phyloP scores from a whole-genome alignment of 2,888 invertebrate species.

The Masnerella sp. region DNA sequence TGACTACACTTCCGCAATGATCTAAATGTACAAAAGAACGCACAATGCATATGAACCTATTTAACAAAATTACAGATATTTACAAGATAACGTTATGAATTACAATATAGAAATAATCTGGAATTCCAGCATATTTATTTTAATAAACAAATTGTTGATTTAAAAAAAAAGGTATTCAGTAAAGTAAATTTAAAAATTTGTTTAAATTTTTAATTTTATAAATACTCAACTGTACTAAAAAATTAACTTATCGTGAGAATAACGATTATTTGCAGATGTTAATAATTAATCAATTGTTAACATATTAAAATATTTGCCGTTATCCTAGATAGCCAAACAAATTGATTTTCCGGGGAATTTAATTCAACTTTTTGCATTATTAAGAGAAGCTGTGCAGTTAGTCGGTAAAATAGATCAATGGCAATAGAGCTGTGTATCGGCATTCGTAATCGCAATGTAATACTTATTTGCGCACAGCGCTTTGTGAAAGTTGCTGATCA shows the following conservation, averaged over 20 bases:
- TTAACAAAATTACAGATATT: not conserved
- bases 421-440: slow-evolving; percentile 42
- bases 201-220: too few relatives aligned
- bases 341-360: slow-evolving; percentile 65
- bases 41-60: too few relatives aligned
- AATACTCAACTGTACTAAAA: not conserved
- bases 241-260: not conserved
- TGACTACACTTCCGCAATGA: slow-evolving; percentile 28
- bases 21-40: slow-evolving; percentile 3
- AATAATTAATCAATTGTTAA: slow-evolving; percentile 71
- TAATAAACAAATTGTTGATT: too few relatives aligned
- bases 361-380: slow-evolving; percentile 53
- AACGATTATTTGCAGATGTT: slow-evolving; percentile 28
- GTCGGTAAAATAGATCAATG: slow-evolving; percentile 52
- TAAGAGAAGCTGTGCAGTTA: slow-evolving; percentile 61
- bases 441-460: slow-evolving; percentile 53
- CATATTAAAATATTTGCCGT: slow-evolving; percentile 71
- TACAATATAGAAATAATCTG: slow-evolving; percentile 13
- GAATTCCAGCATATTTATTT: too few relatives aligned
- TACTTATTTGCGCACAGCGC: slow-evolving; percentile 51
- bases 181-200: too few relatives aligned
- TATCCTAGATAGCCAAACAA: slow-evolving; percentile 64
- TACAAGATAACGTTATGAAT: not conserved
- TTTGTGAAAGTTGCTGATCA: slow-evolving; percentile 58
- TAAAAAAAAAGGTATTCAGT: too few relatives aligned